Percentiles rank a stretch among this genome's conserved stretches.
Evolutionary conservation across 1,140 invertebrate genomes (phyloP).

Genomic region (Drosophila lacteicornis): DNA sequence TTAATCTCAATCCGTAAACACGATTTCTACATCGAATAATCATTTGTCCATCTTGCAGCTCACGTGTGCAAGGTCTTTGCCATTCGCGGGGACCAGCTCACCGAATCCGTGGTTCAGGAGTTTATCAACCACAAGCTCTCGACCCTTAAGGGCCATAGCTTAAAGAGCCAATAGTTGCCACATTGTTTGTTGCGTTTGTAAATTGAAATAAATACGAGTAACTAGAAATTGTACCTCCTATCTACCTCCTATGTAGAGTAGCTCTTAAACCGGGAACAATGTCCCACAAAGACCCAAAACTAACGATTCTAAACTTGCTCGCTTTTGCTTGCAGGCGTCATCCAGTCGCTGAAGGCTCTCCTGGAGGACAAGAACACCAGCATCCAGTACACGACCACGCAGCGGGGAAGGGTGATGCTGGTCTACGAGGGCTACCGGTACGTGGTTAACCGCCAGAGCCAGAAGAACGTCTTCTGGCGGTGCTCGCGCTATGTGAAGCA

Average conservation of each 20-base stretch:
- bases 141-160: conserved; percentile 45
- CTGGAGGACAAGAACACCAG: conserved; percentile 72
- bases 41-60: conserved; percentile 47
- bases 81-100: conserved; percentile 57
- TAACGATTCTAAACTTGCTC: conserved; percentile 3
- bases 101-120: conserved; percentile 39
- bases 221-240: conserved; percentile 14
- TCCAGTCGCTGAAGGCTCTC: conserved; percentile 70
- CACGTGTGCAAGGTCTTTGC: conserved; percentile 80
- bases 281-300: background rate
- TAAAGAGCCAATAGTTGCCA: conserved; percentile 21
- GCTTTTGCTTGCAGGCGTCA: conserved; percentile 59
- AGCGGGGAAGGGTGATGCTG: conserved; percentile 80
- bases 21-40: conserved; percentile 1
- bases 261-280: background rate
- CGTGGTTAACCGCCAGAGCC: conserved; percentile 81
- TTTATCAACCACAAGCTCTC: conserved; percentile 72
- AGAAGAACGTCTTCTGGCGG: conserved; percentile 84
- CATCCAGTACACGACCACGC: conserved; percentile 78
- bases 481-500: conserved; percentile 83
- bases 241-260: conserved; percentile 23
- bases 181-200: conserved; percentile 55
- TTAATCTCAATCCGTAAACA: background rate
- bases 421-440: conserved; percentile 82
- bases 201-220: conserved; percentile 55